phyloP scores from a whole-genome alignment of 2,113 vertebrate genomes.

The Siniperca knerii region DNA sequence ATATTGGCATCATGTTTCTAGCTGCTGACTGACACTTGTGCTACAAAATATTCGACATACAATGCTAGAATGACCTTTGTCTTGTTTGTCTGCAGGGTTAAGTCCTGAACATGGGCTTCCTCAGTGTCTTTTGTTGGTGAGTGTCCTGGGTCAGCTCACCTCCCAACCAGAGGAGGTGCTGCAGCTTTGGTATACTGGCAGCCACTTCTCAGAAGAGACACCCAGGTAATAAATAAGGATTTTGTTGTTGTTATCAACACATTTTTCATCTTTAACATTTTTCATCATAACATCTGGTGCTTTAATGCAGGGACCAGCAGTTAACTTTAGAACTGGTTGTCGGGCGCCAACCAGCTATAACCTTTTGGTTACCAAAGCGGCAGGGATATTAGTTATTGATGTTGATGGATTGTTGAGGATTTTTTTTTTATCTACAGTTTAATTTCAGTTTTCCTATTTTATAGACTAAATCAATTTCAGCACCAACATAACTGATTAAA shows the following conservation, averaged over 20 bases:
- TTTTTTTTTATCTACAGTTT: neutral
- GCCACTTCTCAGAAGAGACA: conserved; percentile 77
- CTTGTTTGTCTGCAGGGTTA: conserved; percentile 78
- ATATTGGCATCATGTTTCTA: neutral
- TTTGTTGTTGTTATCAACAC: neutral
- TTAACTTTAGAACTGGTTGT: neutral
- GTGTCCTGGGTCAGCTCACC: conserved; percentile 86
- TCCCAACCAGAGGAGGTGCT: conserved; percentile 87
- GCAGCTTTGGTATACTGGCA: conserved; percentile 88
- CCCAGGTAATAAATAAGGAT: conserved; percentile 68
- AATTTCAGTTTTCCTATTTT: neutral
- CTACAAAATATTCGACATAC: neutral
- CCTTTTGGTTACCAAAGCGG: neutral
- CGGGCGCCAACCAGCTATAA: neutral
- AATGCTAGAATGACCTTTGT: neutral
- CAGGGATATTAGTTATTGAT: neutral
- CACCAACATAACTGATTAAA: neutral
- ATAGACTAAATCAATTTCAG: neutral
- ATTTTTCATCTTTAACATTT: too few relatives aligned
- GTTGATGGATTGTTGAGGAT: neutral
- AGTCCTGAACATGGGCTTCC: conserved; percentile 86
- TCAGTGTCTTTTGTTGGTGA: conserved; percentile 89
- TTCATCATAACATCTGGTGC: neutral
- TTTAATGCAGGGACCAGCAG: neutral
- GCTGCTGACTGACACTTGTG: neutral